Evolutionary conservation across 2,797 vertebrate genomes (phyloP), one percentile per base, ranked within the genome.

Genomic region (Hyperoplus immaculatus): DNA sequence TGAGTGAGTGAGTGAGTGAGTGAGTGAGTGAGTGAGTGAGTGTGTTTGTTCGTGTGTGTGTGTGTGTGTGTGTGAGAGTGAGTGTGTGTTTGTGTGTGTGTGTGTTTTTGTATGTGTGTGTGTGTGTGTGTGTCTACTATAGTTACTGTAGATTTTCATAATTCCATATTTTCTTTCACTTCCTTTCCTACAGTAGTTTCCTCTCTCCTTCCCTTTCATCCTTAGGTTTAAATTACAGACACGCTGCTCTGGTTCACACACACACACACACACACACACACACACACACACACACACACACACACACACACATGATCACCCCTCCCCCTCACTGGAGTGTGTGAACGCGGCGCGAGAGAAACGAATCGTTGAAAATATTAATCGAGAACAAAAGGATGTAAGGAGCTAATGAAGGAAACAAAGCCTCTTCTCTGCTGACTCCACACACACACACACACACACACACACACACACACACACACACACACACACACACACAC

Each of bases 351-450:
- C 29, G 29, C 29, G 29, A 29, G 3, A 18, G 38, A 39, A 39
- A 66, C 54, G 69, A 67, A 47, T 60, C 8, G 45, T 1, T n/a
- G 50, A 43, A 66, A 55, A 69, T 47, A 58, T 67, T 12, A 39
- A 67, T 51, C 39, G 60, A 80, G 70, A 56, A 39, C 21, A 63
- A 55, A 29, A 82, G 53, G 58, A 64, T 36, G 15, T 5, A 57
- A 64, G 83, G 72, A 87, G 72, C 57, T 62, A 76, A 81, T 86
- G 81, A 85, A 78, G 84, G 81, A 80, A 58, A 76, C 58, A 61
- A 77, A 57, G 67, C 67, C 39, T 0, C 55, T 50, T 64, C 69
- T 67, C 57, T 85, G 87, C 87, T 89, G 88, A 91, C 78, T 87
- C 70, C 63, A 77, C 83, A 87, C 67, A 42, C 75, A 61, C 79